Evolutionary conservation across 1,140 invertebrate species (phyloP).

Genomic region (Orius insidiosus): DNA sequence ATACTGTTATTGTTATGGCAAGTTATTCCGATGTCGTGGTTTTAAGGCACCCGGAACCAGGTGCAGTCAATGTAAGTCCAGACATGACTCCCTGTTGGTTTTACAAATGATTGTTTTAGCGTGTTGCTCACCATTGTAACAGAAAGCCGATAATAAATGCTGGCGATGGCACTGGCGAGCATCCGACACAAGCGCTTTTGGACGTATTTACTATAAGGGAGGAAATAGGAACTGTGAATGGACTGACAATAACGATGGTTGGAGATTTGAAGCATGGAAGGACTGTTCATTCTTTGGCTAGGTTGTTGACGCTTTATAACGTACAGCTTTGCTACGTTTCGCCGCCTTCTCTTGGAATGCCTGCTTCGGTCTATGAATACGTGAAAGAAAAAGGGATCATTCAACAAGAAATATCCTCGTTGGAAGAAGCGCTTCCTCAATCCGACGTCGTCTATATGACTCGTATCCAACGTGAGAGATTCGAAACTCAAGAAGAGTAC

Average conservation of each 20-base stretch:
- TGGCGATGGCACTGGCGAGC: slow-evolving; percentile 94
- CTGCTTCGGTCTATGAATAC: slow-evolving; percentile 62
- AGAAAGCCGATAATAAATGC: slow-evolving; percentile 91
- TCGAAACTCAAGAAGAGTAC: slow-evolving; percentile 69
- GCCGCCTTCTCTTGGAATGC: slow-evolving; percentile 76
- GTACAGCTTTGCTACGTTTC: slow-evolving; percentile 80
- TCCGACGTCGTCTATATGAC: slow-evolving; percentile 98
- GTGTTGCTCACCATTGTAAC: slow-evolving; percentile 55
- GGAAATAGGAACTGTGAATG: slow-evolving; percentile 97
- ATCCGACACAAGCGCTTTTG: slow-evolving; percentile 93
- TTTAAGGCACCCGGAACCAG: slow-evolving; percentile 78
- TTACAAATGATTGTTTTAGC: slow-evolving; percentile 31
- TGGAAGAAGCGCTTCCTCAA: slow-evolving; percentile 75
- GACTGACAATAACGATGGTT: slow-evolving; percentile 79
- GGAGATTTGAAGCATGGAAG: slow-evolving; percentile 95
- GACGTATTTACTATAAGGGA: slow-evolving; percentile 97
- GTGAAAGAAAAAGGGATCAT: slow-evolving; percentile 57
- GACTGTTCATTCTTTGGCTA: slow-evolving; percentile 93
- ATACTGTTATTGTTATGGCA: slow-evolving; percentile 69
- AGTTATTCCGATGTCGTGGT: slow-evolving; percentile 86
- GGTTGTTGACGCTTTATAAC: slow-evolving; percentile 76
- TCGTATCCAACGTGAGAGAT: slow-evolving; percentile 89
- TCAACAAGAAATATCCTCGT: slow-evolving; percentile 49
- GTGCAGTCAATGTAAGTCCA: slow-evolving; percentile 67
- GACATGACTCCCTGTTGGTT: background rate